phyloP scores from a whole-genome alignment of 2,797 vertebrate genomes.

The Myoxocephalus aenaeus region DNA sequence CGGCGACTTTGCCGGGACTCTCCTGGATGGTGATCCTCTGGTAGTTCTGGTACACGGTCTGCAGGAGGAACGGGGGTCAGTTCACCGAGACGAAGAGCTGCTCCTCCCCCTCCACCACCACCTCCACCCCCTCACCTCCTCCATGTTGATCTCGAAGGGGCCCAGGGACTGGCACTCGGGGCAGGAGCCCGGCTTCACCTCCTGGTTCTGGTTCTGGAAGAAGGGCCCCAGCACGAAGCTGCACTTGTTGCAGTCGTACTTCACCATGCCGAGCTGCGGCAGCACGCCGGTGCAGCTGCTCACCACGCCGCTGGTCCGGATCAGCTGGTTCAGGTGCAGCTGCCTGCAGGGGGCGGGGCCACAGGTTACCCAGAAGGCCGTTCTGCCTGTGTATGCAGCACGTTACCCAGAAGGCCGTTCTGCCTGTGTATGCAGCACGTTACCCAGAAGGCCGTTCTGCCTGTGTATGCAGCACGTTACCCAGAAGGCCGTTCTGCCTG shows the following conservation, averaged over 20 bases:
- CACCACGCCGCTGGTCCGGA: slow-evolving; percentile 96
- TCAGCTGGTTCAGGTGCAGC: slow-evolving; percentile 97
- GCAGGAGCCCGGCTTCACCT: slow-evolving; percentile 98
- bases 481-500: no score
- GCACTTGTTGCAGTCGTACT: slow-evolving; percentile 98
- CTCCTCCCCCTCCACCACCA: no score
- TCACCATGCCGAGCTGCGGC: slow-evolving; percentile 97
- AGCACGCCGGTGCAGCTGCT: slow-evolving; percentile 95
- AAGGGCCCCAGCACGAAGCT: slow-evolving; percentile 95
- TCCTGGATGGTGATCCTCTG: slow-evolving; percentile 98
- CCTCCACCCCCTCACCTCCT: slow-evolving; percentile 86
- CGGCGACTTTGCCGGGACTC: slow-evolving; percentile 95
- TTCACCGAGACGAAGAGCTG: no score
- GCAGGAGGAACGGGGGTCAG: slow-evolving; percentile 16
- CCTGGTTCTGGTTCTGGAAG: slow-evolving; percentile 98
- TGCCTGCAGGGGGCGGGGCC: slow-evolving; percentile 81
- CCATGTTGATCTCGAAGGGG: slow-evolving; percentile 99
- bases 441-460: no score
- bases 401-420: no score
- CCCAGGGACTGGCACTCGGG: slow-evolving; percentile 96
- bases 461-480: no score
- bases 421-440: no score
- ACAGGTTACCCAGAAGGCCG: no score
- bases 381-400: no score
- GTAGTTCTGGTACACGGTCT: slow-evolving; percentile 99